These are phyloP conservation scores for Novumbra hubbsi DNA, from an alignment of 2,797 vertebrate genomes.

Conservation along the genomic window DNA sequence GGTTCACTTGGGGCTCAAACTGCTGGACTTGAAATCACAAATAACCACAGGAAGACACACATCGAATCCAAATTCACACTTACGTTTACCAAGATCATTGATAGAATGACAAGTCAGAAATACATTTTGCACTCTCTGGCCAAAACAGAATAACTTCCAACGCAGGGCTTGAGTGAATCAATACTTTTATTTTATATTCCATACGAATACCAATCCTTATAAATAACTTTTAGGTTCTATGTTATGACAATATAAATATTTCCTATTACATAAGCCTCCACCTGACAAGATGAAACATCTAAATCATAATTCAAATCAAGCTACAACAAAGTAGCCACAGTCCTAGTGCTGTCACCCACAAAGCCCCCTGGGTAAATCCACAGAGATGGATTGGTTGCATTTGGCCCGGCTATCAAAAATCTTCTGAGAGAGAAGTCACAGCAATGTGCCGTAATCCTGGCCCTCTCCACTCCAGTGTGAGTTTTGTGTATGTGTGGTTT, in stretches of 20 bases:
- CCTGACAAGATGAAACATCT: not conserved
- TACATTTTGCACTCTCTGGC: not conserved
- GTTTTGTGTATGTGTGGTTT: not conserved
- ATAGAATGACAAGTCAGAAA: slow-evolving; percentile 9
- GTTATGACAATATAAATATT: too few relatives aligned
- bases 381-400: slow-evolving; percentile 7
- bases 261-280: too few relatives aligned
- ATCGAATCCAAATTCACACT: not conserved
- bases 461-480: not conserved
- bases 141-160: not conserved
- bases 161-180: not conserved
- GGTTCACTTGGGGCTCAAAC: not conserved
- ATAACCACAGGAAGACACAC: not conserved
- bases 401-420: slow-evolving; percentile 11
- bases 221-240: too few relatives aligned
- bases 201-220: not conserved
- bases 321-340: not conserved
- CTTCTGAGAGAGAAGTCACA: not conserved
- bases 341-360: not conserved
- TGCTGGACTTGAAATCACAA: not conserved
- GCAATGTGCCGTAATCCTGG: slow-evolving; percentile 13
- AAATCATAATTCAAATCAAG: slow-evolving; percentile 8
- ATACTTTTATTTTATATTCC: not conserved
- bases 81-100: not conserved
- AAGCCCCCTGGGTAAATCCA: not conserved